A percentile compares a stretch with the other conserved stretches of the same genome.
Evolutionary conservation across 2,797 vertebrate species (phyloP).

Genomic region (Synanceia verrucosa): DNA sequence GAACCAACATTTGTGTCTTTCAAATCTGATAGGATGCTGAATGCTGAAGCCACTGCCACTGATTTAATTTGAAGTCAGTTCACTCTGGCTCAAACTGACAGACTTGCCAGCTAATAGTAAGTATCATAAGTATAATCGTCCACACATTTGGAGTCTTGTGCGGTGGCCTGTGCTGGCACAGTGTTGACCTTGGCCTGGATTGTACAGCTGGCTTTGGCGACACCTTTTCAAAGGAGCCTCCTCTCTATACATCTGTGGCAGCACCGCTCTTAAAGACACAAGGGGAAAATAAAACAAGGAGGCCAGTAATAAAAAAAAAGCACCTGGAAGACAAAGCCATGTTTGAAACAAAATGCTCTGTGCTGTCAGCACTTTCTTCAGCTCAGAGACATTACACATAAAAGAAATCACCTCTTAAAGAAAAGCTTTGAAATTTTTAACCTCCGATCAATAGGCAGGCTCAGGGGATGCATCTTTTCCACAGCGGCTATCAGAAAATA

Average conservation of each 20-base stretch:
- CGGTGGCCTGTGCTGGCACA: slow-evolving; percentile 30
- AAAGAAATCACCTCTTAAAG: slow-evolving; percentile 42
- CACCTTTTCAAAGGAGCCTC: slow-evolving; percentile 47
- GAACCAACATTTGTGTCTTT: background rate
- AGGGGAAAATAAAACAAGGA: slow-evolving; percentile 33
- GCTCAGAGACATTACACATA: slow-evolving; percentile 58
- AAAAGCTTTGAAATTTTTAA: slow-evolving; percentile 57
- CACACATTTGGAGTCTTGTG: slow-evolving; percentile 17
- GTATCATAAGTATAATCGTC: slow-evolving; percentile 31
- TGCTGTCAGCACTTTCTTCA: slow-evolving; percentile 71
- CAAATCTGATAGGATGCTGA: background rate
- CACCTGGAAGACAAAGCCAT: slow-evolving; percentile 71
- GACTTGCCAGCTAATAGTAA: background rate
- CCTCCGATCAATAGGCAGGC: slow-evolving; percentile 38
- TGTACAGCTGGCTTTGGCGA: slow-evolving; percentile 46
- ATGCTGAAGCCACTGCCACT: background rate
- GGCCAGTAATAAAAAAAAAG: slow-evolving; percentile 45
- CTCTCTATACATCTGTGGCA: slow-evolving; percentile 12
- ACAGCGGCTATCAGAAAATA: slow-evolving; percentile 33
- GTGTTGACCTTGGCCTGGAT: slow-evolving; percentile 52
- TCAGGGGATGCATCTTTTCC: slow-evolving; percentile 12
- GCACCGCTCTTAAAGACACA: slow-evolving; percentile 44
- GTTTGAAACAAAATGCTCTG: slow-evolving; percentile 61
- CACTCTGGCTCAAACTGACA: background rate
- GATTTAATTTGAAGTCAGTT: slow-evolving; percentile 5